Conservation (phyloP, 92 coral and sea anemone species). For the Galaxea fascicularis region DNA sequence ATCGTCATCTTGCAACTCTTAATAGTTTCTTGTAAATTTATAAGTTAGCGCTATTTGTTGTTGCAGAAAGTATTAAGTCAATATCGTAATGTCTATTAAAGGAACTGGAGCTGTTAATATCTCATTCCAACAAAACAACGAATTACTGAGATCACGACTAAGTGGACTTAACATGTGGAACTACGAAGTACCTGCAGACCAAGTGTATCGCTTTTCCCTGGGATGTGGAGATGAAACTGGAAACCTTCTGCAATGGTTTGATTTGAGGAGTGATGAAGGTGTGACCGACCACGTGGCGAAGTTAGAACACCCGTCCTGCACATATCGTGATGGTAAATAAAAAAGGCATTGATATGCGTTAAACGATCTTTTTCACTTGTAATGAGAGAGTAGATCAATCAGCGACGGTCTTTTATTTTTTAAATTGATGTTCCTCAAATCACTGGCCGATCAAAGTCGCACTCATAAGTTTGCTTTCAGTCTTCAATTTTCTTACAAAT, state of each 20-base stretch:
- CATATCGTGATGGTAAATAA: conserved; percentile 17
- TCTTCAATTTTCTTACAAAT: too few relatives aligned
- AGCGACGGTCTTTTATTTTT: too few relatives aligned
- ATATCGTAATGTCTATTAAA: neutral
- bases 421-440: too few relatives aligned
- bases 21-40: neutral
- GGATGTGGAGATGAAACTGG: conserved; percentile 48
- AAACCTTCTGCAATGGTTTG: conserved; percentile 28
- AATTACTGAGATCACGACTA: neutral
- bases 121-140: conserved; percentile 20
- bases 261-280: conserved; percentile 6
- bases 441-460: too few relatives aligned
- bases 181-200: neutral
- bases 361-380: too few relatives aligned
- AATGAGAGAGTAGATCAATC: too few relatives aligned
- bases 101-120: conserved; percentile 7
- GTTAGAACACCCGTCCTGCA: conserved; percentile 21
- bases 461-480: too few relatives aligned
- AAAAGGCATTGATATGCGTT: too few relatives aligned
- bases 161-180: conserved; percentile 46
- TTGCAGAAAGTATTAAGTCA: neutral
- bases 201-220: conserved; percentile 38
- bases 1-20: neutral
- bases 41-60: neutral
- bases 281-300: neutral